Evolutionary conservation across 1,140 invertebrate genomes (phyloP), one percentile per base, ranked within the genome.

Genomic region (Pseudobourletiella spinata): DNA sequence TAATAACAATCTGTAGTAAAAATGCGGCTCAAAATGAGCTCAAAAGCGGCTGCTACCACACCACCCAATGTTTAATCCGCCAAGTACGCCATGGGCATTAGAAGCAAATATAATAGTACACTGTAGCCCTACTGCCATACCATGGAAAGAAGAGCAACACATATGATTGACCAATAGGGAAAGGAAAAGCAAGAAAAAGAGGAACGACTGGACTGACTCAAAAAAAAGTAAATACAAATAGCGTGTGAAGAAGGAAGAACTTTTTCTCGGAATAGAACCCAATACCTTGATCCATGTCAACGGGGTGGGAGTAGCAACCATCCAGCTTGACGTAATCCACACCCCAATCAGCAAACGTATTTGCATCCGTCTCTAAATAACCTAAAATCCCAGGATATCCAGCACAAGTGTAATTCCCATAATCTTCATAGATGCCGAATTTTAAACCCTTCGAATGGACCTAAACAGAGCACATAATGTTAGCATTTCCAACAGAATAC

Each of bases 341-440:
- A 46, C 88, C 87, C 95, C 95, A 98, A 1, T 88, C 84, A n/a
- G 91, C 92, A 79, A 98, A 98, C 1, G 88, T 91, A 26, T 86
- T 77, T 0, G 93, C 92, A 78, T 97, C 95, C 69, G 78, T 79
- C 71, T 90, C 80, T 70, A 95, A 79, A 76, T 90, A 84, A 2
- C 88, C 89, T 44, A 94, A 79, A 63, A 91, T 87, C 39, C 95
- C 95, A 16, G 95, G 95, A 76, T 95, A 98, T 6, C 93, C 93
- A 2, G 85, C 89, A 72, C 95, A 98, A 0, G 95, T 98, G 72
- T 87, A 87, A 68, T 88, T 93, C 2, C 95, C 95, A 77, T 88
- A 96, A 74, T 98, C 94, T 75, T 95, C 91, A 74, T 98, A 98
- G 63, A 98, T 95, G 20, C 95, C 95, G 73, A 98, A 91, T 76